Conservation (phyloP, 2,888 invertebrate species). For the Acanthosepion lycidas region DNA sequence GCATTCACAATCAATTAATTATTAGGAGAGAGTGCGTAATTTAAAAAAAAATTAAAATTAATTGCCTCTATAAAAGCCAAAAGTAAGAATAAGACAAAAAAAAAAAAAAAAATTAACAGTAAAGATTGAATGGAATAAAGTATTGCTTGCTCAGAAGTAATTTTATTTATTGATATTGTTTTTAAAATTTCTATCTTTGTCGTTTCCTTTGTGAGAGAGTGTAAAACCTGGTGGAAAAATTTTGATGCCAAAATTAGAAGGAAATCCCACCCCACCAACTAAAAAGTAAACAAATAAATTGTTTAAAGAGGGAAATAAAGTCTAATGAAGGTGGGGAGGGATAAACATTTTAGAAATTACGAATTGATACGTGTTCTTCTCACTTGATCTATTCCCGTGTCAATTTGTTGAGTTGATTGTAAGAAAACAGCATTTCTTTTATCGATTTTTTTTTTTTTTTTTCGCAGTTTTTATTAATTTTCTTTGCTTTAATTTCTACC, state of each 20-base stretch:
- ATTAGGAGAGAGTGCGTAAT: neutral
- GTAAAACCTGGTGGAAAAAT: neutral
- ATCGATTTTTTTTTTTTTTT: too few species aligned
- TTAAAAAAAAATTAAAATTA: neutral
- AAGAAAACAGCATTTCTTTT: neutral
- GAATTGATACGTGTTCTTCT: neutral
- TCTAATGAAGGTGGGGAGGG: neutral
- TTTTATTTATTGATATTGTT: neutral
- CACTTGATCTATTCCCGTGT: neutral
- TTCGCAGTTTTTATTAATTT: too few species aligned
- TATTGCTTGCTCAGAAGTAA: neutral
- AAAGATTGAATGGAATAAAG: neutral
- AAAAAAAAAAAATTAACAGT: too few species aligned
- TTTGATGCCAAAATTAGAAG: neutral
- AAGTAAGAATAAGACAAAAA: neutral
- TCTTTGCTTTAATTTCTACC: too few species aligned
- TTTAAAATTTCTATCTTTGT: neutral
- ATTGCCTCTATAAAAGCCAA: neutral
- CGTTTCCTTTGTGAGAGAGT: neutral
- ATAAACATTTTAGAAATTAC: neutral
- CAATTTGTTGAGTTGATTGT: neutral
- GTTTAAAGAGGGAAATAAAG: neutral
- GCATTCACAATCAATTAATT: slow-evolving; percentile 20
- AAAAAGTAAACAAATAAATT: neutral
- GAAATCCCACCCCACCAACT: neutral